Evolutionary conservation across 2,888 invertebrate genomes (phyloP).

Genomic region (Baccha elongata): DNA sequence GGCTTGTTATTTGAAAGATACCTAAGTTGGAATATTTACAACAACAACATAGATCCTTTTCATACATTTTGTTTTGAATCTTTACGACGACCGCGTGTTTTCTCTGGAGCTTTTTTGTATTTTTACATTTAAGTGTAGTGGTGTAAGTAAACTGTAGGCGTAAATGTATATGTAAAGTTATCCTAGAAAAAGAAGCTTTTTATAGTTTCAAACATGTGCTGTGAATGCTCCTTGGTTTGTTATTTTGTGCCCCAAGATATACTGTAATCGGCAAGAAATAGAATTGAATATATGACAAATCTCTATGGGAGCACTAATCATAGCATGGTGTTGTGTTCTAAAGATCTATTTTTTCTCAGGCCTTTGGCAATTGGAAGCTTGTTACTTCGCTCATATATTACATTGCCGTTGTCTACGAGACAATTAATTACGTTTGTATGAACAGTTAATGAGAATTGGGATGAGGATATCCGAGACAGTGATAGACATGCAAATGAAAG

Average conservation of each 20-base stretch:
- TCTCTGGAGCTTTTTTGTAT: slow-evolving; percentile 35
- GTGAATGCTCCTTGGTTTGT: neutral
- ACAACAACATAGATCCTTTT: slow-evolving; percentile 5
- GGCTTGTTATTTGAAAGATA: slow-evolving; percentile 36
- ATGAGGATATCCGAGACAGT: slow-evolving; percentile 42
- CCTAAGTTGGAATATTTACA: slow-evolving; percentile 10
- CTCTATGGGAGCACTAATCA: slow-evolving; percentile 21
- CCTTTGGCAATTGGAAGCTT: neutral
- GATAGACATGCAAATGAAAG: neutral
- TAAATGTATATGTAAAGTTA: slow-evolving; percentile 14
- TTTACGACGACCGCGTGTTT: slow-evolving; percentile 66
- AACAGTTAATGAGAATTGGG: slow-evolving; percentile 57
- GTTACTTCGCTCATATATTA: neutral
- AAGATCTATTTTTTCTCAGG: slow-evolving; percentile 1
- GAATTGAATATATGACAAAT: slow-evolving; percentile 17
- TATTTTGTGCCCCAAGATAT: slow-evolving; percentile 2
- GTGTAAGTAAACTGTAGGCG: too few relatives aligned
- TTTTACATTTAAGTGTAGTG: too few relatives aligned
- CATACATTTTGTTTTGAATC: slow-evolving; percentile 58
- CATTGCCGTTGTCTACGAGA: slow-evolving; percentile 1
- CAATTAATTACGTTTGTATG: slow-evolving; percentile 45
- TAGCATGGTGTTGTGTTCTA: neutral
- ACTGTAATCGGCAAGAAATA: slow-evolving; percentile 2
- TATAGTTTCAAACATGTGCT: neutral
- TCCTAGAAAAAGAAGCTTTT: neutral